Conservation (phyloP, 2,797 vertebrate genomes). For the Picus viridis region DNA sequence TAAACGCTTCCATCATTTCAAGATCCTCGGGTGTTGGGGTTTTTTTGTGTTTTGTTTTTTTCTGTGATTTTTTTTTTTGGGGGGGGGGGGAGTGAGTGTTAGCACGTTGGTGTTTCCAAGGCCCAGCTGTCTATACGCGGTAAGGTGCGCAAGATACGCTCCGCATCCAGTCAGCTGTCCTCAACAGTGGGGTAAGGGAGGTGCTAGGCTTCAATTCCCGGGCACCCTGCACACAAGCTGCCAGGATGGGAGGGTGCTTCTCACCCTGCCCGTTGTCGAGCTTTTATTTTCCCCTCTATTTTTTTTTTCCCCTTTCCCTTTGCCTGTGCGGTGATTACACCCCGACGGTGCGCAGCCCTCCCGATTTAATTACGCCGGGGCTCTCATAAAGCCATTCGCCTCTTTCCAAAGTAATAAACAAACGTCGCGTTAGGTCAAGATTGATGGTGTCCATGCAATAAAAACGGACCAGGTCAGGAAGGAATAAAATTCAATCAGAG, state of each 20-base stretch:
- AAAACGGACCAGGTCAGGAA: slow-evolving; percentile 88
- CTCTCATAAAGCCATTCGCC: slow-evolving; percentile 86
- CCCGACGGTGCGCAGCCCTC: slow-evolving; percentile 32
- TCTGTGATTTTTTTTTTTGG: too few species aligned
- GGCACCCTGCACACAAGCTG: background rate
- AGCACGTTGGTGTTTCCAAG: too few species aligned
- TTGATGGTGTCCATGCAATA: slow-evolving; percentile 85
- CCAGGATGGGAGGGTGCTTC: background rate
- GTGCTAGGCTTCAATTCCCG: background rate
- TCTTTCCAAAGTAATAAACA: slow-evolving; percentile 91
- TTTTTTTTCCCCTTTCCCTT: background rate
- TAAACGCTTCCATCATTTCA: background rate
- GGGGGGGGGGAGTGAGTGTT: too few species aligned
- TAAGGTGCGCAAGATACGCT: background rate
- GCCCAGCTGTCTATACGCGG: background rate
- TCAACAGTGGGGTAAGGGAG: background rate
- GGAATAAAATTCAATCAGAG: slow-evolving; percentile 91
- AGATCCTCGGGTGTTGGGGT: too few species aligned
- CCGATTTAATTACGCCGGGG: slow-evolving; percentile 71
- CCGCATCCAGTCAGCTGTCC: too few species aligned
- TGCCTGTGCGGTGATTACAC: background rate
- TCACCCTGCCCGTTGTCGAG: background rate
- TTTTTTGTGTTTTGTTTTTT: too few species aligned
- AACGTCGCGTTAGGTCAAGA: slow-evolving; percentile 91
- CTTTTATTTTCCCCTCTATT: background rate